Evolutionary conservation across 2,113 vertebrate genomes (phyloP), one percentile per base, ranked within the genome.

Genomic region (Numenius arquata): DNA sequence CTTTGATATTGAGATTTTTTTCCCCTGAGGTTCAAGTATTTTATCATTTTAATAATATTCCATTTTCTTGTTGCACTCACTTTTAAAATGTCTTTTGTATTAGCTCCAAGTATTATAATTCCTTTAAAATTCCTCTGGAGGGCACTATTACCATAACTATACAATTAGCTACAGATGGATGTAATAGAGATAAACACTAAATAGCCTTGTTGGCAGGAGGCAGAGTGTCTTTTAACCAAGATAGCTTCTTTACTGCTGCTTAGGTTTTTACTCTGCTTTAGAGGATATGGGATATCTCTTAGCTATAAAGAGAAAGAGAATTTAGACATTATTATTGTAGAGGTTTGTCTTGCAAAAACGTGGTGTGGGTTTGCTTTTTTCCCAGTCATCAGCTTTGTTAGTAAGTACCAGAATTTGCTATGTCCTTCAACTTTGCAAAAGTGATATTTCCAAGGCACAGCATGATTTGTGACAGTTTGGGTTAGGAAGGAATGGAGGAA

Each of bases 51-150:
- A 91, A 88, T 93, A 89, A 85, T 41, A 95, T 76, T 91, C 63
- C 62, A 55, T 85, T 94, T 96, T 93, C 74, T 68, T 94, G 30
- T 66, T 91, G 71, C 74, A 77, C 71, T 89, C 70, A 85, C 53
- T 82, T 85, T 89, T 76, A 62, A 66, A 86, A 48, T 32, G 38
- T 43, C 34, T 81, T 96, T 93, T 82, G 62, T 83, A 34, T 67
- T 65, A 79, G 70, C 72, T 93, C 80, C 0, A 26, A 89, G 65
- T 85, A 84, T 90, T 94, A 81, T 87, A 96, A 97, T 98, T 98
- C 78, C 96, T 93, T 50, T 36, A 43, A 72, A 98, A 90, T 97
- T 98, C 98, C 98, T 98, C 97, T 98, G 97, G 98, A 98, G 98
- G 98, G 98, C 97, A 98, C 97, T 76, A 95, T 98, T 96, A 97